A percentile compares a stretch with the other conserved stretches of the same genome.
Conservation (phyloP, 2,797 vertebrate genomes). For the Fistularia tabacaria region DNA sequence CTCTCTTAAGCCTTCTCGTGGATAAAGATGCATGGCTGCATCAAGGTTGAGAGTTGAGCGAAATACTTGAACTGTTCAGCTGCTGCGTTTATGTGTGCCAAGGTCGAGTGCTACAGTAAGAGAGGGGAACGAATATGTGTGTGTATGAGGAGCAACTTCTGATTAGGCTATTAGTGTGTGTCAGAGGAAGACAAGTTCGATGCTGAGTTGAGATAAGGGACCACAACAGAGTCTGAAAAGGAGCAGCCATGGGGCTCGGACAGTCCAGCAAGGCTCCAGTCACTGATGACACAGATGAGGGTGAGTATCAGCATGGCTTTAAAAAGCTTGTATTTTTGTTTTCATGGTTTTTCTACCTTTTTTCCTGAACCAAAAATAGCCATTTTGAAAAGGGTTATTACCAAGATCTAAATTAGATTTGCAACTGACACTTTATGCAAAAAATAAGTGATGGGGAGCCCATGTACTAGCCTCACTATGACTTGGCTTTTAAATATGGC, state of each 20-base stretch:
- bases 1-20: constrained; percentile 19
- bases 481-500: too few relatives aligned
- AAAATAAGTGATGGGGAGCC: too few relatives aligned
- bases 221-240: constrained; percentile 36
- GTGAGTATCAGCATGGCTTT: constrained; percentile 51
- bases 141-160: constrained; percentile 24
- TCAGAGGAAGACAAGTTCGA: constrained; percentile 43
- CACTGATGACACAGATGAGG: constrained; percentile 64
- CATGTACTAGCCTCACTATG: too few relatives aligned
- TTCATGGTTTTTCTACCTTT: background rate
- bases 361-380: too few relatives aligned
- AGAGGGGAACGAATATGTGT: constrained; percentile 15
- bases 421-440: too few relatives aligned
- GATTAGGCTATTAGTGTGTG: constrained; percentile 58
- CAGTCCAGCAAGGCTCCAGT: constrained; percentile 77
- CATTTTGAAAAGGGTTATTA: too few relatives aligned
- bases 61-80: constrained; percentile 26
- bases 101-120: constrained; percentile 1
- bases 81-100: constrained; percentile 28
- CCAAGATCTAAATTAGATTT: too few relatives aligned
- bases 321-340: constrained; percentile 1
- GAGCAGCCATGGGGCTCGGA: constrained; percentile 77
- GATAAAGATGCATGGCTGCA: constrained; percentile 38
- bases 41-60: constrained; percentile 41
- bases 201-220: constrained; percentile 56